These are phyloP conservation scores for Lethocerus indicus DNA, from an alignment of 1,140 invertebrate genomes.

Conservation along the genomic window DNA sequence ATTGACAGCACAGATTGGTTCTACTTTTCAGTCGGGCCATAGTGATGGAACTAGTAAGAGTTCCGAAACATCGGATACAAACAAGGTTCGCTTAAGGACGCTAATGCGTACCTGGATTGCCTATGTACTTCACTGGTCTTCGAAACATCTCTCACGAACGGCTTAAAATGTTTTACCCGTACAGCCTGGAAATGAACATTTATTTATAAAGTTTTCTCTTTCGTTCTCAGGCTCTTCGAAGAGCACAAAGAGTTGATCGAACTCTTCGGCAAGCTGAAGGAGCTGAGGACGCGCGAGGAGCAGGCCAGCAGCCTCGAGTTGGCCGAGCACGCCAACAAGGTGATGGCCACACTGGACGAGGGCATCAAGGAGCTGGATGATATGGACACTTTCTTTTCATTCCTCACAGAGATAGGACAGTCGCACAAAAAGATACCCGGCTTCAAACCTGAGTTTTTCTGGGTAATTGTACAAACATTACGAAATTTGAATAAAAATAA, in stretches of 20 bases:
- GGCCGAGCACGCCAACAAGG: constrained; percentile 69
- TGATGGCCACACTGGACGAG: constrained; percentile 76
- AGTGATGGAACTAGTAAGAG: too few species aligned
- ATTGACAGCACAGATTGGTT: too few species aligned
- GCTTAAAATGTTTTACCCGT: too few species aligned
- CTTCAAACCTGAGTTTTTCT: constrained; percentile 73
- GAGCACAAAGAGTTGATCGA: constrained; percentile 61
- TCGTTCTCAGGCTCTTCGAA: constrained; percentile 83
- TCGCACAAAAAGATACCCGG: constrained; percentile 67
- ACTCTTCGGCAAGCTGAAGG: constrained; percentile 67
- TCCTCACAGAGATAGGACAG: constrained; percentile 63
- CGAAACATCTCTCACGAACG: too few species aligned
- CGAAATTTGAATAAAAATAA: too few species aligned
- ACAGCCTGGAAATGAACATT: too few species aligned
- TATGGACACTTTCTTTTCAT: constrained; percentile 65
- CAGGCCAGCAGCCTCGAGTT: constrained; percentile 64
- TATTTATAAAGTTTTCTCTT: too few species aligned
- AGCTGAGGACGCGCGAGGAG: constrained; percentile 59
- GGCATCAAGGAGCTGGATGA: constrained; percentile 72
- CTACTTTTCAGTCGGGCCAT: too few species aligned
- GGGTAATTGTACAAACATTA: constrained; percentile 41
- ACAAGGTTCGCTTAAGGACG: too few species aligned
- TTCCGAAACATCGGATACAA: too few species aligned
- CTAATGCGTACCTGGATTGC: too few species aligned
- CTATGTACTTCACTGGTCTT: too few species aligned